phyloP scores from a whole-genome alignment of 2,797 vertebrate species.

The Anguilla megastoma region DNA sequence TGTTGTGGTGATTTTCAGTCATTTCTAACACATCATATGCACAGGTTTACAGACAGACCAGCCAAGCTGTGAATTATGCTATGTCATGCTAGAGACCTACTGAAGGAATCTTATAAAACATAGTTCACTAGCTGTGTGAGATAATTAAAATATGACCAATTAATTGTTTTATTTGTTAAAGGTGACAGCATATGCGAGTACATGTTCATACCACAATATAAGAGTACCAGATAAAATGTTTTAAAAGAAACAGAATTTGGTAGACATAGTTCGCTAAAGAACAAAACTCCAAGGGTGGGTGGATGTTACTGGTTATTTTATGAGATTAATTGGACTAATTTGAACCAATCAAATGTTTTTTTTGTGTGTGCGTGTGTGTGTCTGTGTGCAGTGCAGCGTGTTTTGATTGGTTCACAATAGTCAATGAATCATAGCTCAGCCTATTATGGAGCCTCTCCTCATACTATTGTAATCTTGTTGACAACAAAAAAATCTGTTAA shows the following conservation, averaged over 20 bases:
- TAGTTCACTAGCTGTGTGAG: not conserved
- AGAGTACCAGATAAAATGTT: not conserved
- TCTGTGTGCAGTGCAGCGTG: not conserved
- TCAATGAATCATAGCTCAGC: not conserved
- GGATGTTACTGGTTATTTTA: not conserved
- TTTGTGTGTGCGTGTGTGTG: not conserved
- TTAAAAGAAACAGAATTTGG: not conserved
- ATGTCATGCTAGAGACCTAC: slow-evolving; percentile 45
- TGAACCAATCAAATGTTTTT: not conserved
- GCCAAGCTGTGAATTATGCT: slow-evolving; percentile 50
- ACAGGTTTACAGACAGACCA: slow-evolving; percentile 7
- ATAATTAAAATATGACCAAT: not conserved
- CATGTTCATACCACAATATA: not conserved
- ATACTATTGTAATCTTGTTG: not conserved
- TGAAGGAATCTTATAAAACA: not conserved
- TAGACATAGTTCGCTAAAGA: not conserved
- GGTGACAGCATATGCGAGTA: not conserved
- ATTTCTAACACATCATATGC: slow-evolving; percentile 5
- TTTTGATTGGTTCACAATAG: not conserved
- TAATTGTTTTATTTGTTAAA: not conserved
- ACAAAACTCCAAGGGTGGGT: not conserved
- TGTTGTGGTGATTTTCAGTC: slow-evolving; percentile 49
- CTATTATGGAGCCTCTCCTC: not conserved
- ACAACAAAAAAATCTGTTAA: too few relatives aligned
- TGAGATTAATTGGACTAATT: not conserved